Conservation (phyloP, 2,113 vertebrate genomes). For the Fulmarus glacialis region DNA sequence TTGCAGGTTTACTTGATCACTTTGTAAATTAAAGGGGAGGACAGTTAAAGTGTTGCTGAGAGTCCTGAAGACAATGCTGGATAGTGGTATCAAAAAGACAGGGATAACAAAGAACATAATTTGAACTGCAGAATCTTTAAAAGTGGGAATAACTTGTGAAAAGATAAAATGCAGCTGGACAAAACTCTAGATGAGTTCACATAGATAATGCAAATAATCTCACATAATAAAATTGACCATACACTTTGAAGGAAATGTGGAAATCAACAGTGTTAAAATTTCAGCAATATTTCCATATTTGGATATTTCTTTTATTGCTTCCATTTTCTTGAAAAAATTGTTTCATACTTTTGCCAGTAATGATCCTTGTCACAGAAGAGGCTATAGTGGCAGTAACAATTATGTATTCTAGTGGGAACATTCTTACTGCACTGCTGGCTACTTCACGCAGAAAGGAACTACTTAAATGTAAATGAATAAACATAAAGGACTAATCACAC, state of each 20-base stretch:
- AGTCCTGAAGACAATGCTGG: background rate
- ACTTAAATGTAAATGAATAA: conserved; percentile 57
- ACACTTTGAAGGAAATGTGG: background rate
- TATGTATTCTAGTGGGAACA: background rate
- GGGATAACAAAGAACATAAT: background rate
- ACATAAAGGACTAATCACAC: conserved; percentile 56
- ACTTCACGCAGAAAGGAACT: conserved; percentile 33
- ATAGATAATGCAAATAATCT: background rate
- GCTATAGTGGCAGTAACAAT: background rate
- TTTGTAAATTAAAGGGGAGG: background rate
- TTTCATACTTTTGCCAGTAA: background rate
- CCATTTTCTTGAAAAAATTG: background rate
- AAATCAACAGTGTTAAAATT: background rate
- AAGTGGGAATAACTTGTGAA: background rate
- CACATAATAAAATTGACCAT: background rate
- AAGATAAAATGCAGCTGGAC: background rate
- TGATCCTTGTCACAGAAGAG: background rate
- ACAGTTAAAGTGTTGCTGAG: background rate
- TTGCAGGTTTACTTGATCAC: background rate
- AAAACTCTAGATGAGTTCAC: background rate
- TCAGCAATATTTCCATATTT: background rate
- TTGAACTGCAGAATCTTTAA: background rate
- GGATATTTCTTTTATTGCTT: background rate
- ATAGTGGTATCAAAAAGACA: background rate
- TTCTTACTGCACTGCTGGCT: conserved; percentile 21